phyloP scores from a whole-genome alignment of 2,113 vertebrate genomes.

The Psittacula cyanocephala region DNA sequence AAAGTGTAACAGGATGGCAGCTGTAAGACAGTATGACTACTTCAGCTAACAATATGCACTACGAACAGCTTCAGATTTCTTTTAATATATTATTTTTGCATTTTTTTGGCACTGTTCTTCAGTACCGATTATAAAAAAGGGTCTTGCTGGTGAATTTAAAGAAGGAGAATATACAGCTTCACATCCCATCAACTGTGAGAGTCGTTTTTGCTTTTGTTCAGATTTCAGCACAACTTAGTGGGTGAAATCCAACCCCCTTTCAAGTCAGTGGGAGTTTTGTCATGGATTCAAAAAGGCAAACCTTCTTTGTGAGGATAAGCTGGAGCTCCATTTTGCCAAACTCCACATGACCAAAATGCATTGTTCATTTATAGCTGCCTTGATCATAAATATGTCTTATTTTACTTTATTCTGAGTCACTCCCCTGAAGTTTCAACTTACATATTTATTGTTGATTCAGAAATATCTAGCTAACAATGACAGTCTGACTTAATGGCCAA shows the following conservation, averaged over 20 bases:
- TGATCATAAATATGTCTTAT: constrained; percentile 34
- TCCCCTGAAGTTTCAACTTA: constrained; percentile 9
- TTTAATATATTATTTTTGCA: background rate
- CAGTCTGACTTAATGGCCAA: background rate
- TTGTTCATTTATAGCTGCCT: constrained; percentile 29
- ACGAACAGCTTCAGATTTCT: background rate
- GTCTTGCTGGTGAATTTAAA: constrained; percentile 13
- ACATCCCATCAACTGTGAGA: background rate
- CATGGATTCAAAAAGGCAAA: constrained; percentile 31
- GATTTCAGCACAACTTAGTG: constrained; percentile 31
- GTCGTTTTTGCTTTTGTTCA: constrained; percentile 24
- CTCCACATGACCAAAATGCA: constrained; percentile 18
- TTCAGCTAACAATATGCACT: background rate
- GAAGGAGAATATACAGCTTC: constrained; percentile 12
- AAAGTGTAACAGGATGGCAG: background rate
- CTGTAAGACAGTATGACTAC: background rate
- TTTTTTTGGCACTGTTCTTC: background rate
- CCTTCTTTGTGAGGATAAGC: constrained; percentile 22
- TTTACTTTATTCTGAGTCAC: constrained; percentile 5
- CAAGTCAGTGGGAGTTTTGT: constrained; percentile 41
- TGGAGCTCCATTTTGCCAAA: constrained; percentile 38
- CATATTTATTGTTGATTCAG: constrained; percentile 43
- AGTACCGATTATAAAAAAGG: background rate
- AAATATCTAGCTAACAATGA: background rate
- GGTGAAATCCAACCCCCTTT: constrained; percentile 35